These are phyloP conservation scores for Bungarus multicinctus DNA, from an alignment of 2,113 vertebrate genomes.

Conservation along the genomic window DNA sequence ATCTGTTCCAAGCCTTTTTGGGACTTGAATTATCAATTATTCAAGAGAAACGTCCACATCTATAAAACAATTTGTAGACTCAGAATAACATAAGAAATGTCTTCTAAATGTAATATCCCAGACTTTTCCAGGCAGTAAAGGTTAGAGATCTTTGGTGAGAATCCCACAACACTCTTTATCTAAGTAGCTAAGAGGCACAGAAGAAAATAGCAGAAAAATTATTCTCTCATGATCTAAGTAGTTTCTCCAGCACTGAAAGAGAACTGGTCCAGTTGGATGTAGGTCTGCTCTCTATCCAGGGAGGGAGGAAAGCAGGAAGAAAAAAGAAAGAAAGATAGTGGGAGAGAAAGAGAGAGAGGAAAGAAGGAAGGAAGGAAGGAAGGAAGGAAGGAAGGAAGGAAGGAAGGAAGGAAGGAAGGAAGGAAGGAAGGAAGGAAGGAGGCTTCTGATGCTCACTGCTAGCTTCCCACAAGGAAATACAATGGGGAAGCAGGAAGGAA, in stretches of 20 bases:
- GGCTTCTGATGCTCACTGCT: neutral
- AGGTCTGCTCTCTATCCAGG: too few relatives aligned
- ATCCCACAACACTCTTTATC: neutral
- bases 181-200: neutral
- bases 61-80: neutral
- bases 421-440: neutral
- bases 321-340: too few relatives aligned
- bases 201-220: neutral
- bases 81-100: neutral
- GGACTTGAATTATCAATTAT: neutral
- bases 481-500: neutral
- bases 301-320: neutral
- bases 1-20: neutral
- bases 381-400: too few relatives aligned
- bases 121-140: neutral
- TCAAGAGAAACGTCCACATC: neutral
- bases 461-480: neutral
- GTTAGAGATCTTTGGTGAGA: neutral
- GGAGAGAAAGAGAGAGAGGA: too few relatives aligned
- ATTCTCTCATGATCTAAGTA: neutral
- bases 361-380: too few relatives aligned
- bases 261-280: neutral
- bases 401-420: too few relatives aligned
- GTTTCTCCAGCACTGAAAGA: neutral
- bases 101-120: neutral